A percentile compares a stretch with the other conserved stretches of the same genome.
phyloP scores from a whole-genome alignment of 1,140 invertebrate genomes.

The Meloidogyne floridensis region DNA sequence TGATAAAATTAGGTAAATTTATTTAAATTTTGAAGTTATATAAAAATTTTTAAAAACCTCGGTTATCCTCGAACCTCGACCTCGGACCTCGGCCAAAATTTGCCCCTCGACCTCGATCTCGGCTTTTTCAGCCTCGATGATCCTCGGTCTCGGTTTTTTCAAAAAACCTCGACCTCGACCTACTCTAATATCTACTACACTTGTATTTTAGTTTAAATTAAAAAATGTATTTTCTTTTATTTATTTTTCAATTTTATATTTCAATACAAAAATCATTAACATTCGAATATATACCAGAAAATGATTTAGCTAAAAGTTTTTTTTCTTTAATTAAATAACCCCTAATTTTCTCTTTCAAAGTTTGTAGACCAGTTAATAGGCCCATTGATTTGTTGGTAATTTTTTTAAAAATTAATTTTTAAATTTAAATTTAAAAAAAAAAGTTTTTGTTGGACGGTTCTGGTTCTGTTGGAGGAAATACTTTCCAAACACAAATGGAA shows the following conservation, averaged over 20 bases:
- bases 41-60: no score
- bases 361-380: conserved; percentile 53
- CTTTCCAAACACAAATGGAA: conserved; percentile 60
- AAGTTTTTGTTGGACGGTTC: conserved; percentile 48
- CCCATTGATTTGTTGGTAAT: conserved; percentile 53
- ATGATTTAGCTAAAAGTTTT: conserved; percentile 40
- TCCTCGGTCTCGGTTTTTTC: no score
- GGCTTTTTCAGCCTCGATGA: no score
- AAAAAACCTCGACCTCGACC: no score
- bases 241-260: not conserved
- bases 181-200: no score
- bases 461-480: conserved; percentile 53
- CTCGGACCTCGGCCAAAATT: no score
- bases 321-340: not conserved
- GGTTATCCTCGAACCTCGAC: no score
- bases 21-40: no score
- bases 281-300: conserved; percentile 30
- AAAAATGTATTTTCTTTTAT: not conserved
- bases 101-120: no score
- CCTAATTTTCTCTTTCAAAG: conserved; percentile 30
- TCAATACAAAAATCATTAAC: not conserved
- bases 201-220: not conserved
- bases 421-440: not conserved
- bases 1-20: no score
- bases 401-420: not conserved